These are phyloP conservation scores for Ectropis grisescens DNA, from an alignment of 1,140 invertebrate species.

Conservation along the genomic window DNA sequence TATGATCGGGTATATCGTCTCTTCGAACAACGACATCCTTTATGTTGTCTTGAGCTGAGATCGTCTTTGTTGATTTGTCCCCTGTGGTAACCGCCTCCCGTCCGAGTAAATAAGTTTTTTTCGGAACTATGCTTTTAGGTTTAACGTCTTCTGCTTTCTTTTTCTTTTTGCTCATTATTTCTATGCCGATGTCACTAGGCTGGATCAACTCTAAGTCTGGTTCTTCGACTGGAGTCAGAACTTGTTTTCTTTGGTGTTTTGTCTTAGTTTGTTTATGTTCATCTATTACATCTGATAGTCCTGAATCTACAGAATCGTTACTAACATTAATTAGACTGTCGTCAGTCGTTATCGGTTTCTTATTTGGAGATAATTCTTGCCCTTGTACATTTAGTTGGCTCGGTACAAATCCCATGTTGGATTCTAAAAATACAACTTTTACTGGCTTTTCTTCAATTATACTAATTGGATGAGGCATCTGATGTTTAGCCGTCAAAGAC, in stretches of 20 bases:
- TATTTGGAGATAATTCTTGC: constrained; percentile 40
- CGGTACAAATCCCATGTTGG: constrained; percentile 30
- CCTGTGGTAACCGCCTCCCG: constrained; percentile 18
- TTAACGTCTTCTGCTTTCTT: constrained; percentile 40
- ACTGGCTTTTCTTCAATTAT: constrained; percentile 60
- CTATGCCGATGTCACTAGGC: constrained; percentile 44
- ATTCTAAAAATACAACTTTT: constrained; percentile 51
- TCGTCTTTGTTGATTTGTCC: constrained; percentile 12
- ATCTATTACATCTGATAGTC: constrained; percentile 26
- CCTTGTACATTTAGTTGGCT: constrained; percentile 42
- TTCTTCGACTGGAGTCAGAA: constrained; percentile 56
- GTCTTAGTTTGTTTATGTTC: constrained; percentile 44
- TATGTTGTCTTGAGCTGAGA: constrained; percentile 6
- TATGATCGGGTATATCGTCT: constrained; percentile 20
- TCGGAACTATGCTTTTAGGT: constrained; percentile 40
- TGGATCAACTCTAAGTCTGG: constrained; percentile 63
- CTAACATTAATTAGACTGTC: constrained; percentile 26
- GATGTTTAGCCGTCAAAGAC: constrained; percentile 42
- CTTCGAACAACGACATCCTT: constrained; percentile 16
- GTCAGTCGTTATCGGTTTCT: constrained; percentile 20
- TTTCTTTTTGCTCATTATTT: constrained; percentile 49
- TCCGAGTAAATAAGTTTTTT: constrained; percentile 54
- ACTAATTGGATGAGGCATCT: constrained; percentile 41
- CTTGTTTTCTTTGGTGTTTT: constrained; percentile 67
- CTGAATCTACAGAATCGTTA: constrained; percentile 49